Base-by-base conservation (phyloP, 1,140 invertebrate genomes). In the Rhizoglyphus robini region DNA sequence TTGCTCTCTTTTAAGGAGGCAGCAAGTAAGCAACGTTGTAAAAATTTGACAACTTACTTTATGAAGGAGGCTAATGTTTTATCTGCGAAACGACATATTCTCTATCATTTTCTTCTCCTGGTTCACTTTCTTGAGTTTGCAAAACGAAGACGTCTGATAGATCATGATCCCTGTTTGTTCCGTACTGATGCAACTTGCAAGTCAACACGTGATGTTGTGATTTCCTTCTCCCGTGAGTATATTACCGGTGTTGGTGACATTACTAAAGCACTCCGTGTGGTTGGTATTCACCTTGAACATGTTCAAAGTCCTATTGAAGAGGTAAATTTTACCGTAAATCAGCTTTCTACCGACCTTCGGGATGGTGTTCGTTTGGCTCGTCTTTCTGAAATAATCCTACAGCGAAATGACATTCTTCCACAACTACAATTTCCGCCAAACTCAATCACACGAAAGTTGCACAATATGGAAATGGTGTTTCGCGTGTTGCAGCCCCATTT, bases 161-260 rank as follows among this genome's bases (percentile, higher is more conserved):
- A 85, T 27, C 87, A 92, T 69, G 86, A 93, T 77, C 90, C 90
- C 0, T 96, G 91, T 71, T 76, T 96, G 5, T 95, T 95, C 72
- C 83, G 84, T 51, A 87, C 86, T 70, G 84, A 86, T 71, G 83
- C 88, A 2, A 74, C 79, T 0, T 82, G 84, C 66, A 94, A 95
- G 78, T 69, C 74, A 4, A 79, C 75, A 59, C 72, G 83, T 68
- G 84, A 86, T 46, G 80, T 94, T 47, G 70, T 94, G 11, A 76
- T 89, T 27, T 78, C 83, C 31, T 92, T 93, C 71, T 84, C 88
- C 0, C 81, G 84, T 18, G 85, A 90, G 68, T 77, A 88, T n/a
- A 76, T 94, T 15, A 83, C 84, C 51, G 88, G 88, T 27, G 84
- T 92, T 47, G 90, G 90, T 0, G 88, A 93, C 71, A 82, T 94